Percentiles rank a stretch among this genome's conserved stretches.
These are phyloP conservation scores for Lasioglossum morio DNA, from an alignment of 2,888 invertebrate genomes.

Conservation along the genomic window DNA sequence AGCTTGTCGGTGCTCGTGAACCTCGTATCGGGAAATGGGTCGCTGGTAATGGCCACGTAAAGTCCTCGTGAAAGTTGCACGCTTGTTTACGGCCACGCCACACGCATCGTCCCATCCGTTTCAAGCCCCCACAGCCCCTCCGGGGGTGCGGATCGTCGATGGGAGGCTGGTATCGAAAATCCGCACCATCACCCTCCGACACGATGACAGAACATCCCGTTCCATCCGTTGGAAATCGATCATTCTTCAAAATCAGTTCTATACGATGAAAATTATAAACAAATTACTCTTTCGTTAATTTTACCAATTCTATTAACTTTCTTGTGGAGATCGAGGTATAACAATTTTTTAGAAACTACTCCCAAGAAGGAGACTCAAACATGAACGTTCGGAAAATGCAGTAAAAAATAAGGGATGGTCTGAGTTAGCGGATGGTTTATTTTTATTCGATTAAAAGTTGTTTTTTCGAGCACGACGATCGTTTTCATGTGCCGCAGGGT, in stretches of 20 bases:
- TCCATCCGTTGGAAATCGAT: background rate
- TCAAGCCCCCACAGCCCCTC: background rate
- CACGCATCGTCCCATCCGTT: slow-evolving; percentile 53
- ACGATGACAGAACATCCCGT: background rate
- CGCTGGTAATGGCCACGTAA: slow-evolving; percentile 61
- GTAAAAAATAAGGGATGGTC: background rate
- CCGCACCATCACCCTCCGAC: slow-evolving; percentile 2
- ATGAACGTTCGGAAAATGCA: background rate
- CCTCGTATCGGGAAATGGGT: slow-evolving; percentile 61
- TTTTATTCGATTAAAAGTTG: background rate
- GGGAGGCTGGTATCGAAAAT: slow-evolving; percentile 25
- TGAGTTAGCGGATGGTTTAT: background rate
- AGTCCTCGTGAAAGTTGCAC: slow-evolving; percentile 71
- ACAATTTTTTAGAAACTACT: background rate
- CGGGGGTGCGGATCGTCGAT: background rate
- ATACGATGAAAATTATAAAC: background rate
- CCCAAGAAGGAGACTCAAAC: background rate
- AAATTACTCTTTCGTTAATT: background rate
- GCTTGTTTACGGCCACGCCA: slow-evolving; percentile 61
- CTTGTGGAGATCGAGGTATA: background rate
- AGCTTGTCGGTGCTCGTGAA: slow-evolving; percentile 39
- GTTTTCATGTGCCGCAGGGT: background rate
- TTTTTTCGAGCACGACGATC: background rate
- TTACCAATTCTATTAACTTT: fast-evolving
- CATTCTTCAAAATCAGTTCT: background rate